phyloP scores from a whole-genome alignment of 2,113 vertebrate genomes.

The Martes martes region DNA sequence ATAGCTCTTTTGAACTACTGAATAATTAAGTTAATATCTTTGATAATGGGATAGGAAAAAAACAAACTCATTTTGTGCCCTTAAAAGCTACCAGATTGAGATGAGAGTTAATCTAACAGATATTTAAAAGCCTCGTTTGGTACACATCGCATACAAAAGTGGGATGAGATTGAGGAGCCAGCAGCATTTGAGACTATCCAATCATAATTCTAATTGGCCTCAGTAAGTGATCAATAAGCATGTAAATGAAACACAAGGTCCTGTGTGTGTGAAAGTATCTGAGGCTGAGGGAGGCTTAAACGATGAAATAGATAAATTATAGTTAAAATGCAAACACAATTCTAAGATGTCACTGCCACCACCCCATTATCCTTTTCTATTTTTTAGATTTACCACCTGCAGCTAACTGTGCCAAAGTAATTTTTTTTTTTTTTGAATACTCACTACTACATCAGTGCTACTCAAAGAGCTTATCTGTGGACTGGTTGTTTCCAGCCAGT shows the following conservation, averaged over 20 bases:
- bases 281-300: neutral
- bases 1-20: neutral
- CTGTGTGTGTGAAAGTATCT: neutral
- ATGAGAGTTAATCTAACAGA: neutral
- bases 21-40: constrained; percentile 24
- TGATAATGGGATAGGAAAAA: constrained; percentile 21
- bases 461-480: neutral
- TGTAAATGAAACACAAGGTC: neutral
- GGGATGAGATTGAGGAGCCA: neutral
- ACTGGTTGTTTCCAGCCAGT: neutral
- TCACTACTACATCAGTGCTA: neutral
- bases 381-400: constrained; percentile 15
- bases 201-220: neutral
- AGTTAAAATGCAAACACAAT: neutral
- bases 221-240: neutral
- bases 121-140: neutral
- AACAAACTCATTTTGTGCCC: neutral
- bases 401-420: neutral
- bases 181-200: neutral
- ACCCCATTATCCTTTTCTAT: neutral
- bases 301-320: neutral
- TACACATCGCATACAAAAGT: too few relatives aligned
- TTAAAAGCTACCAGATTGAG: neutral
- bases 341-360: neutral
- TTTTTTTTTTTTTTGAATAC: neutral